These are phyloP conservation scores for Arrhopalites spinosus DNA, from an alignment of 2,888 invertebrate species.

Conservation along the genomic window DNA sequence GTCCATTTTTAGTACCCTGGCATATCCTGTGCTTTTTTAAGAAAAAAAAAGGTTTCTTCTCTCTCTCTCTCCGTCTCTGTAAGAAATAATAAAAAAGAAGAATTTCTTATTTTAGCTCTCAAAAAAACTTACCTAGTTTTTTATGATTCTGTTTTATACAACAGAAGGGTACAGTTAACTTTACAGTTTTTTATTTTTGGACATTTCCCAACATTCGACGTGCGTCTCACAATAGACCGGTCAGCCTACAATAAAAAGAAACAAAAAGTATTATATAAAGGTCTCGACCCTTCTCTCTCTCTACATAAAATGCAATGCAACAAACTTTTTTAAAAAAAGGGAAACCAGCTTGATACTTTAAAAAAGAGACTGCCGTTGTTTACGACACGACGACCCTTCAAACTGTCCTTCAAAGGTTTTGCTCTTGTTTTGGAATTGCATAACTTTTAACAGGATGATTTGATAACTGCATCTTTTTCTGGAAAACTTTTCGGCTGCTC, in stretches of 20 bases:
- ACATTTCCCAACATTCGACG: no score
- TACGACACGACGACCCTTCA: not conserved
- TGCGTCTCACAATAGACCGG: no score
- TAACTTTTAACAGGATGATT: not conserved
- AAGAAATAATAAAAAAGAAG: conserved; percentile 7
- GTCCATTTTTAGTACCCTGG: not conserved
- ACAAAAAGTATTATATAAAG: no score
- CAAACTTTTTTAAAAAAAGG: no score
- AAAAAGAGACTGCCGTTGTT: conserved; percentile 24
- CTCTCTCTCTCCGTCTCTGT: not conserved
- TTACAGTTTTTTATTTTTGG: conserved; percentile 23
- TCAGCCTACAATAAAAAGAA: no score
- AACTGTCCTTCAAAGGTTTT: conserved; percentile 11
- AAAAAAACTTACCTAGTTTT: conserved; percentile 6
- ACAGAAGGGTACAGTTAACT: conserved; percentile 20
- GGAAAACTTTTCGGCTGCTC: no score
- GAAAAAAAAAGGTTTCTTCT: not conserved
- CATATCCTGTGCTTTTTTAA: not conserved
- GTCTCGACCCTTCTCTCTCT: no score
- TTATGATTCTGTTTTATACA: no score
- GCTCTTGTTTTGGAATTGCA: not conserved
- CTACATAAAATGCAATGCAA: no score
- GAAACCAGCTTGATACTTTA: no score
- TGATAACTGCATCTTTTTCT: conserved; percentile 8
- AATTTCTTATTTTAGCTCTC: not conserved